phyloP scores from a whole-genome alignment of 2,888 invertebrate genomes.

The Axea sp. region DNA sequence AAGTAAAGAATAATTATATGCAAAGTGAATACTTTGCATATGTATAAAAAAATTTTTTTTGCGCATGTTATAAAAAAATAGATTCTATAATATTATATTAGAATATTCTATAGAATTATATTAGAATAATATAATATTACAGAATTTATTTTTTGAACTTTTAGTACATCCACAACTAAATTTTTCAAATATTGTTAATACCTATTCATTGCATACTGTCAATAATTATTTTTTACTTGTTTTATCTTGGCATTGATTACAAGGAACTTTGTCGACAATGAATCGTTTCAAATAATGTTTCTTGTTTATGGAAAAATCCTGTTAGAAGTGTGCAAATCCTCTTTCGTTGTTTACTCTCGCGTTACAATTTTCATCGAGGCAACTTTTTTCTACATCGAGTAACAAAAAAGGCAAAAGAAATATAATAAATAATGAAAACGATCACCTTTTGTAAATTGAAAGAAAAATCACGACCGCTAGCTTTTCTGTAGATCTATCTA shows the following conservation, averaged over 20 bases:
- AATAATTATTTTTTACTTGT: conserved; percentile 44
- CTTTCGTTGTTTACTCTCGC: conserved; percentile 44
- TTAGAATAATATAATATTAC: too few relatives aligned
- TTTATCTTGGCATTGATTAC: conserved; percentile 14
- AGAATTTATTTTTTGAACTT: too few relatives aligned
- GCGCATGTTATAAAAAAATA: too few relatives aligned
- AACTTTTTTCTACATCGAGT: conserved; percentile 17
- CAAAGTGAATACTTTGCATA: too few relatives aligned
- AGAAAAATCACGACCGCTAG: conserved; percentile 29
- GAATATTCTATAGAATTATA: too few relatives aligned
- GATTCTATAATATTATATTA: too few relatives aligned
- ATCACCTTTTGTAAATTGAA: conserved; percentile 40
- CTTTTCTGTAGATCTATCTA: conserved; percentile 24
- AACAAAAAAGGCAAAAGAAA: conserved; percentile 17
- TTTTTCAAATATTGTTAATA: too few relatives aligned
- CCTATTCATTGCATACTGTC: too few relatives aligned
- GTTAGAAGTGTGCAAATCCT: conserved; percentile 46
- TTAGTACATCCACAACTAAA: too few relatives aligned
- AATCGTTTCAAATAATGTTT: conserved; percentile 44
- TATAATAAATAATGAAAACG: conserved; percentile 36
- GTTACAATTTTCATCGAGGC: conserved; percentile 43
- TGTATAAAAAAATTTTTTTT: too few relatives aligned
- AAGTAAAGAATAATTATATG: too few relatives aligned
- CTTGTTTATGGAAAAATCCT: conserved; percentile 46
- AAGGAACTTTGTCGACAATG: conserved; percentile 16